Percentiles rank a stretch among this genome's conserved stretches.
Conservation (phyloP, 2,888 invertebrate genomes). For the Nomada flava region DNA sequence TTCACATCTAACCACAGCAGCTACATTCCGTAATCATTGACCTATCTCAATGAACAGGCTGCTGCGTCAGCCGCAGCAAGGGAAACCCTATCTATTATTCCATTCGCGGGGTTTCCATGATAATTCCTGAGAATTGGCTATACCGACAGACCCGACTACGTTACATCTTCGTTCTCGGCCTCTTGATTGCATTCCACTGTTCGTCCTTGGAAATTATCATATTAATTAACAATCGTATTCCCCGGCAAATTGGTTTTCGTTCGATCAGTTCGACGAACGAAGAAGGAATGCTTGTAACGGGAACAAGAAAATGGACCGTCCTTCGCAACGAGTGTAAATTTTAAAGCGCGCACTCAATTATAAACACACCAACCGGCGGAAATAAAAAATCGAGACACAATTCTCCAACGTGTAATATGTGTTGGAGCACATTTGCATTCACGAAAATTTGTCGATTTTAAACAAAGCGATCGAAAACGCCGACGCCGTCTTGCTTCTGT, state of each 20-base stretch:
- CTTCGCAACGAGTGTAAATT: too few species aligned
- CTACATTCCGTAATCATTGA: slow-evolving; percentile 64
- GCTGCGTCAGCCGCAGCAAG: slow-evolving; percentile 29
- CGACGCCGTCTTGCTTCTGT: neutral
- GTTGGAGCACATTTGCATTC: too few species aligned
- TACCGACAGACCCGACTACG: neutral
- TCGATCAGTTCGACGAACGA: too few species aligned
- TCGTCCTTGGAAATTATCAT: neutral
- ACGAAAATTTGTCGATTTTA: too few species aligned
- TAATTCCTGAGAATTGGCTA: slow-evolving; percentile 47
- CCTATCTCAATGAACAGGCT: slow-evolving; percentile 45
- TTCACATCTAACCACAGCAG: slow-evolving; percentile 39
- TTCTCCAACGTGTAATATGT: too few species aligned
- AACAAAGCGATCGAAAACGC: neutral
- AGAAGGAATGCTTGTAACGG: too few species aligned
- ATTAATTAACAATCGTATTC: neutral
- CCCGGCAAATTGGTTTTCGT: neutral
- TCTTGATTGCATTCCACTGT: neutral
- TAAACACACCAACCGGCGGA: too few species aligned
- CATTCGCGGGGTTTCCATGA: slow-evolving; percentile 32
- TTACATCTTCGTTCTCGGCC: neutral
- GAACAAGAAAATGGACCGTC: too few species aligned
- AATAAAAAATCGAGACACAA: too few species aligned
- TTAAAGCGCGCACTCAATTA: too few species aligned
- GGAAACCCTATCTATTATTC: slow-evolving; percentile 52